Evolutionary conservation across 2,888 invertebrate species (phyloP).

Genomic region (Balanococcus diminutus): DNA sequence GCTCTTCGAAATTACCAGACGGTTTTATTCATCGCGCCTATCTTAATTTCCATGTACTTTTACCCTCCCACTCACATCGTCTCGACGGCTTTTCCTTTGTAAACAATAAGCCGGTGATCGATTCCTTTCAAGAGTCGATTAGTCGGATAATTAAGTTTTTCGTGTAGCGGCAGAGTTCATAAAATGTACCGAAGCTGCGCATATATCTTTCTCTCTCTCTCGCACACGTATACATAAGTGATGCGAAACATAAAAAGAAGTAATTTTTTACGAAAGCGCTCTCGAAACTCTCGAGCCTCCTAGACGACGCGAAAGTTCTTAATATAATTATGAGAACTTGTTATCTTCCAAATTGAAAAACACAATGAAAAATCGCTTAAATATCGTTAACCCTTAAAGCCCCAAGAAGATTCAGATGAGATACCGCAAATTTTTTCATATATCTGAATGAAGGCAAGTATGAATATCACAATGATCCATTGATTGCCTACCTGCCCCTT

Average conservation of each 20-base stretch:
- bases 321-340: slow-evolving; percentile 16
- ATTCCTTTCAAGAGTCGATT: slow-evolving; percentile 15
- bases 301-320: slow-evolving; percentile 5
- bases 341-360: slow-evolving; percentile 12
- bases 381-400: no score
- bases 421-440: no score
- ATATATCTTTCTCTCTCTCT: not conserved
- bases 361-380: slow-evolving; percentile 8
- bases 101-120: not conserved
- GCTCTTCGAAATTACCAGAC: not conserved
- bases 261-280: not conserved
- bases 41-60: not conserved
- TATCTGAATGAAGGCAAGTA: no score
- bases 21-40: not conserved
- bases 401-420: no score
- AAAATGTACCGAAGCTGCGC: not conserved
- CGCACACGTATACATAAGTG: not conserved
- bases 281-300: not conserved
- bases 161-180: not conserved
- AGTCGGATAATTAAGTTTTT: slow-evolving; percentile 19
- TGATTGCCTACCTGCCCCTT: no score
- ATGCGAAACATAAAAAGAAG: not conserved
- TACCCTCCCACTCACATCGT: not conserved
- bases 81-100: not conserved
- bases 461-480: no score